phyloP scores from a whole-genome alignment of 2,888 invertebrate genomes.

The Sylvicola cinctus region DNA sequence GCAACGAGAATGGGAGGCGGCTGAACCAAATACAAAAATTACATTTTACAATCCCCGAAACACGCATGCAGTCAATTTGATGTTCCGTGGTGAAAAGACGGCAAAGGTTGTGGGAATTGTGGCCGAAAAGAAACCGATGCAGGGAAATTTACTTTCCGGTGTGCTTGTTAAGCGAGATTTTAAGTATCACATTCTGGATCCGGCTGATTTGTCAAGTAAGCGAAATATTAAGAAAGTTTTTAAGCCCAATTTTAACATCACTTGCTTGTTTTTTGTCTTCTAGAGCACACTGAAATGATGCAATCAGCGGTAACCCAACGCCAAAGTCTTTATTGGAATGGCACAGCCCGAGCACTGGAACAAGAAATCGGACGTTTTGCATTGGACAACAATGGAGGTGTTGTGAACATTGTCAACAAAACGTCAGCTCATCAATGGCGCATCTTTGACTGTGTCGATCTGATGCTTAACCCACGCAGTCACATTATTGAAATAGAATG shows the following conservation, averaged over 20 bases:
- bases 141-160: slow-evolving; percentile 67
- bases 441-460: slow-evolving; percentile 56
- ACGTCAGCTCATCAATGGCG: slow-evolving; percentile 26
- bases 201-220: slow-evolving; percentile 73
- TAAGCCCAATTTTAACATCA: neutral
- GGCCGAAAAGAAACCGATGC: slow-evolving; percentile 61
- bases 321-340: slow-evolving; percentile 73
- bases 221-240: too few relatives aligned
- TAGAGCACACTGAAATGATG: slow-evolving; percentile 89
- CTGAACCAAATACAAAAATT: slow-evolving; percentile 54
- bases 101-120: slow-evolving; percentile 94
- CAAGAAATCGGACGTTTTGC: slow-evolving; percentile 62
- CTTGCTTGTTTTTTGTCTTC: slow-evolving; percentile 1
- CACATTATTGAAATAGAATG: slow-evolving; percentile 46
- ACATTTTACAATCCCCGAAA: slow-evolving; percentile 91
- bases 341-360: slow-evolving; percentile 46
- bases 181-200: slow-evolving; percentile 86
- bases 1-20: slow-evolving; percentile 76
- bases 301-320: slow-evolving; percentile 86
- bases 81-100: slow-evolving; percentile 94
- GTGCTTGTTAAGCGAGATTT: slow-evolving; percentile 93
- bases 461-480: slow-evolving; percentile 30
- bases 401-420: slow-evolving; percentile 45
- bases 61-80: slow-evolving; percentile 78
- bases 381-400: slow-evolving; percentile 40